A percentile compares a stretch with the other conserved stretches of the same genome.
phyloP scores from a whole-genome alignment of 23 tunicate species.

The Corella eumyota region DNA sequence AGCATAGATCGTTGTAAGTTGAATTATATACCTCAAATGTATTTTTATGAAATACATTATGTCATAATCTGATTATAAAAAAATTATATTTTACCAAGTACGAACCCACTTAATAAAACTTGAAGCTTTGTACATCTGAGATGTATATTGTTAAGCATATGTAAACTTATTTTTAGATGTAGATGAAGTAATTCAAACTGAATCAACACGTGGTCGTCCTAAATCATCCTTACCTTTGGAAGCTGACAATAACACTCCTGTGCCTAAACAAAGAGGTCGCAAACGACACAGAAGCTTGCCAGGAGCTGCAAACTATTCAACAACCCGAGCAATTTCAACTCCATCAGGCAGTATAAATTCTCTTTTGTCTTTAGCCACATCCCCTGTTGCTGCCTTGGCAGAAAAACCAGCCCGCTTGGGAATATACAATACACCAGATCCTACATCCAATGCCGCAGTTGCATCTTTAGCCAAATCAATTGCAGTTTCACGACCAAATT shows the following conservation, averaged over 20 bases:
- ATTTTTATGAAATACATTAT: too few species aligned
- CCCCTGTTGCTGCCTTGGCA: constrained; percentile 25
- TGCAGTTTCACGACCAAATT: constrained; percentile 12
- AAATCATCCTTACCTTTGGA: too few species aligned
- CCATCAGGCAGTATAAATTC: constrained; percentile 19
- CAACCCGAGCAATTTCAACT: constrained; percentile 4
- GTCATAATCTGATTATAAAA: too few species aligned
- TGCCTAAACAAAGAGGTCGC: constrained; percentile 13
- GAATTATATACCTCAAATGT: too few species aligned
- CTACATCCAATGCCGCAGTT: constrained; percentile 27
- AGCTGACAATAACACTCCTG: too few species aligned
- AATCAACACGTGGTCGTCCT: too few species aligned
- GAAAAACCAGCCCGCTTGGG: constrained; percentile 27
- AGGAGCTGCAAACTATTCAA: constrained; percentile 7
- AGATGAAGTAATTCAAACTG: too few species aligned
- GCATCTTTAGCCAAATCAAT: constrained; percentile 12
- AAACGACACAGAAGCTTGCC: constrained; percentile 13
- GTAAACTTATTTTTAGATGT: too few species aligned
- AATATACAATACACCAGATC: constrained; percentile 15
- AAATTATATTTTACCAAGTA: too few species aligned
- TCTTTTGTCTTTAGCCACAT: constrained; percentile 21
- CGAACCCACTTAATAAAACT: too few species aligned
- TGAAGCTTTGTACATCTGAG: too few species aligned
- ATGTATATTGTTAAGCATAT: too few species aligned
- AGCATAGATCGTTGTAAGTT: constrained; percentile 15